Conservation (phyloP, 2,797 vertebrate species). For the Synaphobranchus kaupii region DNA sequence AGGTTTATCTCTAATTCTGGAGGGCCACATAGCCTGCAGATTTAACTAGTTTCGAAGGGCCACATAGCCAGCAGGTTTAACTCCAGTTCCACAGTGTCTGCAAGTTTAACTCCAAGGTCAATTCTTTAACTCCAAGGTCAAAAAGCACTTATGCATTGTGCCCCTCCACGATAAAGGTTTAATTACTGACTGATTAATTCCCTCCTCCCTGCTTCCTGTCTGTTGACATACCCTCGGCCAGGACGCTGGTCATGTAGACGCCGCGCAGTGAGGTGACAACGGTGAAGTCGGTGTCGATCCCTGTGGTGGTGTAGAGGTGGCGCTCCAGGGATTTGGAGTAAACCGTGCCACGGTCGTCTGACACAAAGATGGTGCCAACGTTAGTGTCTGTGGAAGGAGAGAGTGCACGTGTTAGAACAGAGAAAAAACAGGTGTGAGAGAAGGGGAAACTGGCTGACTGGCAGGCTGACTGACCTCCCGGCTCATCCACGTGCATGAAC, state of each 20-base stretch:
- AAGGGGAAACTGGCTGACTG: background rate
- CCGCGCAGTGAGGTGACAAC: conserved; percentile 92
- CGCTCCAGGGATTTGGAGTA: conserved; percentile 92
- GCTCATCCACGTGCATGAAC: conserved; percentile 95
- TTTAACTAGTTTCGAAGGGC: too few species aligned
- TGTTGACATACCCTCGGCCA: conserved; percentile 78
- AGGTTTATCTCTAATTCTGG: too few species aligned
- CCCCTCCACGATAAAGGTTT: too few species aligned
- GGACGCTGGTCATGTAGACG: conserved; percentile 87
- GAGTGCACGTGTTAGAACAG: background rate
- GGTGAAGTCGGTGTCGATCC: conserved; percentile 91
- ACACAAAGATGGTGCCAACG: conserved; percentile 90
- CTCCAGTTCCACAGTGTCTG: too few species aligned
- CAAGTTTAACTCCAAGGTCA: too few species aligned
- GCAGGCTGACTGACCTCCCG: conserved; percentile 76
- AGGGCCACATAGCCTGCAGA: too few species aligned
- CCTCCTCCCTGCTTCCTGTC: background rate
- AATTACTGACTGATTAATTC: background rate
- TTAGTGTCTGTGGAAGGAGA: conserved; percentile 76
- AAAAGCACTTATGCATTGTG: too few species aligned
- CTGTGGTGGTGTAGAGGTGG: conserved; percentile 88
- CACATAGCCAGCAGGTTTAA: too few species aligned
- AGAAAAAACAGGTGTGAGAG: background rate
- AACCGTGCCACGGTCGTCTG: conserved; percentile 87
- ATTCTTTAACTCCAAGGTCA: too few species aligned